Percentiles rank a stretch among this genome's conserved stretches.
Conservation (phyloP, 2,797 vertebrate genomes). For the Scarus forsteni region DNA sequence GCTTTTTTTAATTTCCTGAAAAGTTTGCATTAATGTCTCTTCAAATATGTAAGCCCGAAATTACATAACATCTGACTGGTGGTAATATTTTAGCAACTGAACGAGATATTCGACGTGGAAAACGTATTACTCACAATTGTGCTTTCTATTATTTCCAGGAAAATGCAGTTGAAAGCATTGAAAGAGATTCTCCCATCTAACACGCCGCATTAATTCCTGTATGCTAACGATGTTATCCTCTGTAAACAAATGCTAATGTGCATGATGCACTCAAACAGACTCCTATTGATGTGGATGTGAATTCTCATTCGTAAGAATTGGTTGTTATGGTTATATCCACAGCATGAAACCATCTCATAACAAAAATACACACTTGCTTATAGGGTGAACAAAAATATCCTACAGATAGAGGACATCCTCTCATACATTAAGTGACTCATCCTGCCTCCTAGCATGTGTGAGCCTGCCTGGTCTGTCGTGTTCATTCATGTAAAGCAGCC, state of each 20-base stretch:
- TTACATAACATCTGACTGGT: too few species aligned
- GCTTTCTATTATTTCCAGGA: constrained; percentile 2
- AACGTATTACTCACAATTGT: not conserved
- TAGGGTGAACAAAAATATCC: not conserved
- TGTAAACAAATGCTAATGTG: constrained; percentile 35
- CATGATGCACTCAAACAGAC: constrained; percentile 22
- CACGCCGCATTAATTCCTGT: not conserved
- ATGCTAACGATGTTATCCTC: constrained; percentile 17
- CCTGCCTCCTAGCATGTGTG: constrained; percentile 50
- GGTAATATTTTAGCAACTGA: too few species aligned
- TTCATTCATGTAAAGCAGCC: constrained; percentile 63
- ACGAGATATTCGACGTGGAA: too few species aligned
- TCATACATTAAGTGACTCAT: constrained; percentile 53
- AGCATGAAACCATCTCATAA: constrained; percentile 3
- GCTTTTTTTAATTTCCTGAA: too few species aligned
- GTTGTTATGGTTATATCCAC: constrained; percentile 10
- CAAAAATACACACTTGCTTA: not conserved
- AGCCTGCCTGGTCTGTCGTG: constrained; percentile 39
- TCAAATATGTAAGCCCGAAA: too few species aligned
- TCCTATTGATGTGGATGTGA: not conserved
- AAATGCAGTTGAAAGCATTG: not conserved
- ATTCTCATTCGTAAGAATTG: constrained; percentile 1
- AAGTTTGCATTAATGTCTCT: too few species aligned
- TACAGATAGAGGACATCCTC: constrained; percentile 28
- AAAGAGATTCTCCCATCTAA: not conserved